A percentile compares a stretch with the other conserved stretches of the same genome.
These are phyloP conservation scores for Noctua comes DNA, from an alignment of 2,888 invertebrate species.

Conservation along the genomic window DNA sequence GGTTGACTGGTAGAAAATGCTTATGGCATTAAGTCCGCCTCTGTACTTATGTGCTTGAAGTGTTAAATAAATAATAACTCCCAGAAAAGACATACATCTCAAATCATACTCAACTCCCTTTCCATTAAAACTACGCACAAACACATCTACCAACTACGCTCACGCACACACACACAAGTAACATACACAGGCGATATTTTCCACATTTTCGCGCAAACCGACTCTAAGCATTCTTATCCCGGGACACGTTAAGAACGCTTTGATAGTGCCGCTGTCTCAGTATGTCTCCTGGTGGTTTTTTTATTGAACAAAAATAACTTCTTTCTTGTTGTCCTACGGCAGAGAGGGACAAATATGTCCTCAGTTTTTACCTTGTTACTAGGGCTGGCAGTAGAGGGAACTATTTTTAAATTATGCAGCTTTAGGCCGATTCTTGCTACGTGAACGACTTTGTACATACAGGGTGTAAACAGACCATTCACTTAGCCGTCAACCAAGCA, in stretches of 20 bases:
- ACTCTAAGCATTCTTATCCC: slow-evolving; percentile 52
- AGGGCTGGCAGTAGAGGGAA: slow-evolving; percentile 46
- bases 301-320: slow-evolving; percentile 76
- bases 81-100: background rate
- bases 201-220: slow-evolving; percentile 62
- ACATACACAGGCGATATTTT: slow-evolving; percentile 40
- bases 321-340: slow-evolving; percentile 70
- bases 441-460: no score
- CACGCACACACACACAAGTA: background rate
- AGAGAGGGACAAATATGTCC: slow-evolving; percentile 69
- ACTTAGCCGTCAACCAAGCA: no score
- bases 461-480: no score
- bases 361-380: slow-evolving; percentile 65
- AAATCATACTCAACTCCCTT: background rate
- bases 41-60: no score
- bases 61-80: background rate
- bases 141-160: background rate
- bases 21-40: no score
- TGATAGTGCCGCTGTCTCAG: slow-evolving; percentile 72
- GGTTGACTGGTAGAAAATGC: no score
- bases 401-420: slow-evolving; percentile 26
- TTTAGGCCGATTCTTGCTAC: background rate
- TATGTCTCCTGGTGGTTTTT: slow-evolving; percentile 70
- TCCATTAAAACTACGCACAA: slow-evolving; percentile 27
- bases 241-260: slow-evolving; percentile 70